Evolutionary conservation across 1,140 invertebrate species (phyloP), one percentile per base, ranked within the genome.

Genomic region (Carcinoscorpius rotundicauda): DNA sequence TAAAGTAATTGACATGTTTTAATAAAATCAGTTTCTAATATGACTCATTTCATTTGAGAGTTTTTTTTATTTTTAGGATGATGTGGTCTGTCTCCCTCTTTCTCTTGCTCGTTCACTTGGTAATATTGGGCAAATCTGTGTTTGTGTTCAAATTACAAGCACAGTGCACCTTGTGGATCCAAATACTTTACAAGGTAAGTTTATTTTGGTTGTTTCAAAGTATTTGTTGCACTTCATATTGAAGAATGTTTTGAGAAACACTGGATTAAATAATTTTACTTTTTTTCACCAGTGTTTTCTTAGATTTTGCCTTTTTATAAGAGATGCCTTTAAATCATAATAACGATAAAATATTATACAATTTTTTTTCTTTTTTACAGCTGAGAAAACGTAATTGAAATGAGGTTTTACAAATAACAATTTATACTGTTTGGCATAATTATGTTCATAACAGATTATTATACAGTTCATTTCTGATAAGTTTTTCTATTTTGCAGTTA

Each of bases 141-240:
- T 99, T 50, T 87, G 97, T 10, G 81, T 87, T 70, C 85, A 91
- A 75, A 92, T 98, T 2, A 90, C 93, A 4, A 93, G 87, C 75
- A 79, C 85, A 8, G 83, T 99, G 64, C 89, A 95, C 75, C 77
- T 99, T 51, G 98, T 99, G 72, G 94, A 99, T 81, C 93, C 94
- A 9, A 79, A 82, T 64, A 88, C 90, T 48, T 87, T 90, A 5
- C 95, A 98, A 85, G 85, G 90, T 92, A 29, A 29, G 29, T 29
- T 29, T 29, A 29, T 29, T 29, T 29, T 29, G 29, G 29, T 29
- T 29, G 29, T 29, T 29, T 29, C 29, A 29, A 29, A 74, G 76
- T 73, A 66, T 52, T 57, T 65, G 4, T 10, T 60, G 49, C 9
- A 51, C 6, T 5, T 60, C 52, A 8, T n/a, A 4, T 51, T 61